Base-by-base conservation (phyloP, 2,888 invertebrate species). In the Microctonus brassicae region DNA sequence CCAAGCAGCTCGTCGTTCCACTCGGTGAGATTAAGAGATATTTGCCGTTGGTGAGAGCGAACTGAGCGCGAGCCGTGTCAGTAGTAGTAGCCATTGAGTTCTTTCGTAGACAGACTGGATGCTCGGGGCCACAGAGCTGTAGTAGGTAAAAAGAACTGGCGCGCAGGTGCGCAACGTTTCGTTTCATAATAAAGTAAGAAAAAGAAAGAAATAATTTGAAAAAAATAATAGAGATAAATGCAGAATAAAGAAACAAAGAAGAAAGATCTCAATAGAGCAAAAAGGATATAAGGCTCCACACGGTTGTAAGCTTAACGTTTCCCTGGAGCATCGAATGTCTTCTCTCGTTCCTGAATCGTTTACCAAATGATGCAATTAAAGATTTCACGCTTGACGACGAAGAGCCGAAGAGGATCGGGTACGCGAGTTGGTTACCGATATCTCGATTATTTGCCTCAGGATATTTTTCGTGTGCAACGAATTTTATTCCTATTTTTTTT, bases 311-410 rank as follows among this genome's bases (percentile, higher is more conserved):
- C 55, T 55, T 33, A 33, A 47, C 47, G 63, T 24, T 63, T n/a
- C 47, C 36, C 36, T 36, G 36, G 60, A 61, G 60, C 60, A 61
- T 61, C 60, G 53, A 53, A 66, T 66, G 61, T 47, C 52, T 33
- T 47, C n/a, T 47, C n/a, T 63, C 66, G 22, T 22, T 61, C 42
- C 26, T 47, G 36, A 69, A 34, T 34, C 61, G 52, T 69, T 69
- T 61, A 69, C 69, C 57, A 69, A 58, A 69, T 57, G 69, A 69
- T 69, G 62, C 63, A 69, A 69, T 69, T 69, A 69, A 69, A 69
- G 69, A 69, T 69, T 69, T 69, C 69, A 69, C 69, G 63, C 63
- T 55, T 17, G 17, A 63, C 24, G 57, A 57, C 63, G 57, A 34
- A 55, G 29, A 33, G 33, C 20, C 20, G 17, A 33, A 34, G 58